Conservation (phyloP, 2,113 vertebrate species). For the Brachypteracias leptosomus region DNA sequence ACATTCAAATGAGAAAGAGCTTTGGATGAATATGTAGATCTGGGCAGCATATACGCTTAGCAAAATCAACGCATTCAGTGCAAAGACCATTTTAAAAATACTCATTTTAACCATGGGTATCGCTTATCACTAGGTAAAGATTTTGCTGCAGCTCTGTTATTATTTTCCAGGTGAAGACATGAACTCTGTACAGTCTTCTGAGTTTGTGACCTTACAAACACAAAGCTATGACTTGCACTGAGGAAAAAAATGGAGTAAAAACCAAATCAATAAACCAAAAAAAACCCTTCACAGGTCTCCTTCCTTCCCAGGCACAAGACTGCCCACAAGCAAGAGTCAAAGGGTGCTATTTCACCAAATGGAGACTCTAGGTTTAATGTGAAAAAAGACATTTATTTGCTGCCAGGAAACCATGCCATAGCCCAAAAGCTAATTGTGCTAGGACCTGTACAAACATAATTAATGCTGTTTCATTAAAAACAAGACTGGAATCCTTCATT, state of each 20-base stretch:
- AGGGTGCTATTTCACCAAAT: not conserved
- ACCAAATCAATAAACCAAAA: not conserved
- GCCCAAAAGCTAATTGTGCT: not conserved
- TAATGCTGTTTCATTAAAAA: not conserved
- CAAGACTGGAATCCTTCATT: not conserved
- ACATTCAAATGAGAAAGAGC: constrained; percentile 46
- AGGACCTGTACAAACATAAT: not conserved
- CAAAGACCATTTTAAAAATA: not conserved
- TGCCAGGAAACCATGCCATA: not conserved
- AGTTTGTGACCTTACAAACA: not conserved
- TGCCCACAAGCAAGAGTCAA: not conserved
- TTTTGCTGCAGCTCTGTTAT: not conserved
- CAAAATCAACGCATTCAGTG: not conserved
- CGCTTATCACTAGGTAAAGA: not conserved
- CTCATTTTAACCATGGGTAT: not conserved
- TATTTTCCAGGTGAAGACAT: not conserved
- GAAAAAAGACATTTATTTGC: not conserved
- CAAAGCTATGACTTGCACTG: not conserved
- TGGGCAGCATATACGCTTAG: not conserved
- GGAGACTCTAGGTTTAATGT: not conserved
- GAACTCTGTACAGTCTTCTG: not conserved
- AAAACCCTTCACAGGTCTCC: not conserved
- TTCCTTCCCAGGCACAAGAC: not conserved
- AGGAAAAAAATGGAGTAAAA: not conserved
- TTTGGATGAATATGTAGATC: constrained; percentile 40